A percentile compares a stretch with the other conserved stretches of the same genome.
phyloP scores from a whole-genome alignment of 30 jellyfish, hydroid and myxozoan genomes.

The Aurelia aurita complex sp. Pacific region DNA sequence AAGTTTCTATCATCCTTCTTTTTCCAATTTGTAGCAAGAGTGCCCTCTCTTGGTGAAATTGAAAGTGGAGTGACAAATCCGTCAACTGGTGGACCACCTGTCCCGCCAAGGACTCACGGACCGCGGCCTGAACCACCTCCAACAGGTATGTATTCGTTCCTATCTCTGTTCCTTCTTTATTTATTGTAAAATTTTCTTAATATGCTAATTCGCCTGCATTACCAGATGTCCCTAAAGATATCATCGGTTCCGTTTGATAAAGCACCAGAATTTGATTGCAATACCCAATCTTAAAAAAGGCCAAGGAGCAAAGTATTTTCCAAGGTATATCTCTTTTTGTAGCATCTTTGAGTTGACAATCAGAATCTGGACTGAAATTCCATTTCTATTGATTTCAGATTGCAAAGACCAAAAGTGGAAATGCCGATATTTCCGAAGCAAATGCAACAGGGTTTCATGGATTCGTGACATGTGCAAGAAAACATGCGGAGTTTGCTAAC shows the following conservation, averaged over 20 bases:
- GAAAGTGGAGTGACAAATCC: conserved; percentile 42
- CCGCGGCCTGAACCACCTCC: conserved; percentile 2
- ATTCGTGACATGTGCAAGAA: conserved; percentile 50
- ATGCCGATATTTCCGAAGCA: conserved; percentile 17
- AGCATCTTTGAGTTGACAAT: no score
- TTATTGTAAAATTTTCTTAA: not conserved
- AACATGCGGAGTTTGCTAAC: conserved; percentile 49
- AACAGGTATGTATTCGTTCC: not conserved
- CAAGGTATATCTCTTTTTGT: no score
- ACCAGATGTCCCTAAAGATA: no score
- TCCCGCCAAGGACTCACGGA: conserved; percentile 19
- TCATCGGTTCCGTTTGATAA: no score
- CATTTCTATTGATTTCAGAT: not conserved
- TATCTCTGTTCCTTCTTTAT: not conserved
- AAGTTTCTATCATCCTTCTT: not conserved
- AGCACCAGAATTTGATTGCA: no score
- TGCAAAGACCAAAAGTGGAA: conserved; percentile 14
- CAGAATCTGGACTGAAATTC: not conserved
- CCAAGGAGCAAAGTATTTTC: no score
- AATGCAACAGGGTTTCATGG: conserved; percentile 46
- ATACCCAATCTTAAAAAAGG: no score
- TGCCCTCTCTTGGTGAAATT: conserved; percentile 51
- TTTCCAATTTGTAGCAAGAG: conserved; percentile 13
- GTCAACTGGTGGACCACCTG: conserved; percentile 33
- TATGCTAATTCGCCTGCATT: not conserved